These are phyloP conservation scores for Drosophila obscura DNA, from an alignment of 1,140 invertebrate genomes.

Conservation along the genomic window DNA sequence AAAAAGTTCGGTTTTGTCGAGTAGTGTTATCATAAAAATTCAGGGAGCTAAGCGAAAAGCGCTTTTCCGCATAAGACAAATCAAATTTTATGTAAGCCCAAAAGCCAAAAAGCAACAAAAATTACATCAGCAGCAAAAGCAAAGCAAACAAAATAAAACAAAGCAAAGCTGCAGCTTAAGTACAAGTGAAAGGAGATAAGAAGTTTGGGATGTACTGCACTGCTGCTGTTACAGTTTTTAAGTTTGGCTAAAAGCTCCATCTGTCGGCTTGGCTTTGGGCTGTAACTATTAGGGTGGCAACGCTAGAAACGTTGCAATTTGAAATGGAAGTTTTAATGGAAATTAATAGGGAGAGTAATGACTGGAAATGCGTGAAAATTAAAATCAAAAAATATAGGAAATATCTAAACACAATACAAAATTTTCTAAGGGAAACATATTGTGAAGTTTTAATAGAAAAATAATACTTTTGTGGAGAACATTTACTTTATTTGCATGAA, in stretches of 20 bases:
- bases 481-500: too few species aligned
- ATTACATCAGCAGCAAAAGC: background rate
- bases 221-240: background rate
- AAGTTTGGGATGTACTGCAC: constrained; percentile 26
- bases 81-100: constrained; percentile 31
- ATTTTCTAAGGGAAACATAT: too few species aligned
- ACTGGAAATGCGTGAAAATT: background rate
- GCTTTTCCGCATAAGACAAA: constrained; percentile 34
- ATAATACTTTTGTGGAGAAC: too few species aligned
- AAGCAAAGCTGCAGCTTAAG: constrained; percentile 7
- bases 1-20: too few species aligned
- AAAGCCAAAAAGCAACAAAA: constrained; percentile 8
- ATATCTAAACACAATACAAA: too few species aligned
- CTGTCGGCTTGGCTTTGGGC: constrained; percentile 4
- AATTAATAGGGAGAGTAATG: background rate
- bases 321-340: background rate
- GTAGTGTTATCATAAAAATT: constrained; percentile 38
- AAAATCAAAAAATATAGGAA: too few species aligned
- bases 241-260: constrained; percentile 9
- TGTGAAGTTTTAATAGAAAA: too few species aligned
- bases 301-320: constrained; percentile 32
- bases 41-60: constrained; percentile 15
- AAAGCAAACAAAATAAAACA: constrained; percentile 5
- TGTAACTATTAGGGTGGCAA: constrained; percentile 11
- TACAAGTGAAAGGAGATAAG: constrained; percentile 26